Percentiles rank a stretch among this genome's conserved stretches.
These are phyloP conservation scores for Eubasilissa regina DNA, from an alignment of 1,140 invertebrate genomes.

Conservation along the genomic window DNA sequence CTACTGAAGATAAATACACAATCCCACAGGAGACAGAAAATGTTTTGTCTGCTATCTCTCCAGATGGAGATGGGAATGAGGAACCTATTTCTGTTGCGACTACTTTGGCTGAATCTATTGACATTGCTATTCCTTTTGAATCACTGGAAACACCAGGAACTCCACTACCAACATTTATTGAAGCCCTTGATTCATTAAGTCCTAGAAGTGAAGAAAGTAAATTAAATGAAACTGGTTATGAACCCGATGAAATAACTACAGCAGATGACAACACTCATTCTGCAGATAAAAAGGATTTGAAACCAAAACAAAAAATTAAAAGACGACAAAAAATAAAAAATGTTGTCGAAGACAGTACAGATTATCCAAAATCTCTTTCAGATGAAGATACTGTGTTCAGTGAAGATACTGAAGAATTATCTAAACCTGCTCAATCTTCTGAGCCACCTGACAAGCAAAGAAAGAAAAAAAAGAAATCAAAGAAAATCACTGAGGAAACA, in stretches of 20 bases:
- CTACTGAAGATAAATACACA: constrained; percentile 58
- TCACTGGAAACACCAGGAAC: constrained; percentile 68
- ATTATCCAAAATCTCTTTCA: constrained; percentile 65
- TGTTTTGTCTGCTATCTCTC: constrained; percentile 56
- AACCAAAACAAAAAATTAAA: constrained; percentile 71
- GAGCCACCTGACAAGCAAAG: constrained; percentile 54
- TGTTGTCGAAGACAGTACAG: constrained; percentile 64
- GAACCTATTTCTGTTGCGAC: constrained; percentile 68
- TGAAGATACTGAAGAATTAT: constrained; percentile 61
- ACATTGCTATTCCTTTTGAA: constrained; percentile 72
- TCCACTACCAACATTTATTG: constrained; percentile 71
- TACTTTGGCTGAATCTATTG: constrained; percentile 76
- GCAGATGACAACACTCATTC: constrained; percentile 69
- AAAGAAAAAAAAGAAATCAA: constrained; percentile 58
- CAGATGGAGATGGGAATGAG: constrained; percentile 60
- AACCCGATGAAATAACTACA: constrained; percentile 74
- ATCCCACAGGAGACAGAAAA: constrained; percentile 54
- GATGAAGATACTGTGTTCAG: constrained; percentile 62
- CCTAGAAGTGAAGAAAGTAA: constrained; percentile 66
- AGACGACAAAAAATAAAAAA: constrained; percentile 72
- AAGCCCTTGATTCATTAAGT: constrained; percentile 68
- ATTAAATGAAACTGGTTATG: constrained; percentile 71
- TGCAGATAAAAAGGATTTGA: constrained; percentile 63
- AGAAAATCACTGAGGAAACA: constrained; percentile 64
- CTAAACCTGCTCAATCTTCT: not conserved